Percentiles rank a stretch among this genome's conserved stretches.
Conservation (phyloP, 1,140 invertebrate genomes). For the Meteorus sp. region DNA sequence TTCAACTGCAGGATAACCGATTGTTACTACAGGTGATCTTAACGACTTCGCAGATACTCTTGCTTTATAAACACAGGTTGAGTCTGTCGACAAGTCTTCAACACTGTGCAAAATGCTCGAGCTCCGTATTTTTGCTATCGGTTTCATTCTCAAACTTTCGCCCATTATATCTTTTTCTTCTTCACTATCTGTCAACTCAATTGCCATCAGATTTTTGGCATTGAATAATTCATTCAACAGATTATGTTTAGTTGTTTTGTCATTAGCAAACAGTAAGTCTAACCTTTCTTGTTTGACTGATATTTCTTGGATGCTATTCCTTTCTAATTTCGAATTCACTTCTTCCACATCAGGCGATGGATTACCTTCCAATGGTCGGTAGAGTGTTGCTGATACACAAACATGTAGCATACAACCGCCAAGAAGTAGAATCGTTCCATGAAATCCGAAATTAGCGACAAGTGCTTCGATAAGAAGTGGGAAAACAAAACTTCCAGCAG, state of each 20-base stretch:
- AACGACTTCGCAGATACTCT: slow-evolving; percentile 54
- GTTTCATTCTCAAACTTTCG: slow-evolving; percentile 60
- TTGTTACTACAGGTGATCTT: slow-evolving; percentile 43
- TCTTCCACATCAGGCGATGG: slow-evolving; percentile 43
- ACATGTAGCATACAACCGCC: slow-evolving; percentile 79
- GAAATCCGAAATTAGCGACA: slow-evolving; percentile 68
- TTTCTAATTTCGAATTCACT: slow-evolving; percentile 45
- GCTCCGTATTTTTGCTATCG: slow-evolving; percentile 66
- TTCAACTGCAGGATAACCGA: slow-evolving; percentile 42
- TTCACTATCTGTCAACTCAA: slow-evolving; percentile 59
- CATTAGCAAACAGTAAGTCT: slow-evolving; percentile 61
- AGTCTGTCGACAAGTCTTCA: slow-evolving; percentile 73
- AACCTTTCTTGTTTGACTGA: slow-evolving; percentile 55
- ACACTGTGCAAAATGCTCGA: slow-evolving; percentile 72
- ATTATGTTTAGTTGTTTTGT: slow-evolving; percentile 56
- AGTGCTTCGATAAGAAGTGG: slow-evolving; percentile 74
- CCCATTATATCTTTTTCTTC: slow-evolving; percentile 64
- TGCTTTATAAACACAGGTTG: slow-evolving; percentile 73
- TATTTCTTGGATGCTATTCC: slow-evolving; percentile 41
- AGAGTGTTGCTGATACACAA: slow-evolving; percentile 71
- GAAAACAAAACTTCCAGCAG: slow-evolving; percentile 76
- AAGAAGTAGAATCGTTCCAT: slow-evolving; percentile 72
- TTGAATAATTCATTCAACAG: slow-evolving; percentile 64
- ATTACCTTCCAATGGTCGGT: slow-evolving; percentile 66
- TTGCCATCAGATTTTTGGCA: slow-evolving; percentile 50